Conservation (phyloP, 2,888 invertebrate species). For the Xestia sexstrigata region DNA sequence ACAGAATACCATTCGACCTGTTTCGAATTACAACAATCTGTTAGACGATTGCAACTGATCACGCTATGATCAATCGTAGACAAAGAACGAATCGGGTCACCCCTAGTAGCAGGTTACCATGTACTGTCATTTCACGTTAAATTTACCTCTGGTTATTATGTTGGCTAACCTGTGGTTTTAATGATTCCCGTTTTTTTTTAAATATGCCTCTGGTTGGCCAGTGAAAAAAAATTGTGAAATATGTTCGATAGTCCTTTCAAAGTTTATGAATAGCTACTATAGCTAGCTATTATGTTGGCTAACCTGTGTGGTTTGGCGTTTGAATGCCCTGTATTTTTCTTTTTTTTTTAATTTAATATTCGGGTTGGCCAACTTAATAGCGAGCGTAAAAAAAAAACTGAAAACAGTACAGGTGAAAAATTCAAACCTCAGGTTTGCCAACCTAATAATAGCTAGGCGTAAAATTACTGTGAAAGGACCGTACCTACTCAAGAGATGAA, state of each 20-base stretch:
- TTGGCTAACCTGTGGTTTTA: not conserved
- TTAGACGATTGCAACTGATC: constrained; percentile 62
- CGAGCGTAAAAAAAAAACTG: not conserved
- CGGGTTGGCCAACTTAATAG: not conserved
- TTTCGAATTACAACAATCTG: constrained; percentile 59
- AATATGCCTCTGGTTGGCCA: too few species aligned
- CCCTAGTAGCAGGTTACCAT: constrained; percentile 41
- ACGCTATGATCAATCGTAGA: constrained; percentile 64
- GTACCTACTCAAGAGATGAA: constrained; percentile 52
- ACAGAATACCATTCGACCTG: constrained; percentile 51
- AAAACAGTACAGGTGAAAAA: not conserved
- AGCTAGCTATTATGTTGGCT: not conserved
- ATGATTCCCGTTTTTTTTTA: too few species aligned
- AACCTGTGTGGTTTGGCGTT: not conserved
- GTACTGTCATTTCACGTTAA: not conserved
- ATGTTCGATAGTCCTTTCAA: not conserved
- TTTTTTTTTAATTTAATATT: not conserved
- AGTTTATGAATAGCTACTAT: not conserved
- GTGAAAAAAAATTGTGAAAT: not conserved
- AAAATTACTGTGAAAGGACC: not conserved
- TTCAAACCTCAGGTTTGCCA: not conserved
- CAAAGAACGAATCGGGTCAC: constrained; percentile 62
- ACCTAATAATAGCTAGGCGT: not conserved
- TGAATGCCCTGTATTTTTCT: not conserved
- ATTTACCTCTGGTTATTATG: constrained; percentile 1